These are phyloP conservation scores for Plutomurus gul DNA, from an alignment of 1,140 invertebrate genomes.

Conservation along the genomic window DNA sequence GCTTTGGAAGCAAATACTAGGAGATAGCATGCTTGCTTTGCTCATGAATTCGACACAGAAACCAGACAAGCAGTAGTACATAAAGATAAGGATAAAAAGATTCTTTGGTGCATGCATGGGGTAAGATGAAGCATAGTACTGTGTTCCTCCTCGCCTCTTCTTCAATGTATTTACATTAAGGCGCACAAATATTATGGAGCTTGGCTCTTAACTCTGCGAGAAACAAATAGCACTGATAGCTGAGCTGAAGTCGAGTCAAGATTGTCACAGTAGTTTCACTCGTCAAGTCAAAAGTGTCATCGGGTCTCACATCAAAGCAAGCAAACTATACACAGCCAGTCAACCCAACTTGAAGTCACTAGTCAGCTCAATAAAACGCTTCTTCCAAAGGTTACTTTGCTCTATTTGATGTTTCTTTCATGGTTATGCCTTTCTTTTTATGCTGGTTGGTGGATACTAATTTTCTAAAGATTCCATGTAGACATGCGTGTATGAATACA, in stretches of 20 bases:
- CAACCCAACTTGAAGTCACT: too few relatives aligned
- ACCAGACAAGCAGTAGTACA: too few relatives aligned
- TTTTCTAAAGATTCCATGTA: background rate
- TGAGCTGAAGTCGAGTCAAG: background rate
- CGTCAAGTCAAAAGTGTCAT: constrained; percentile 18
- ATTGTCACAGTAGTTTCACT: background rate
- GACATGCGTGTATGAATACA: too few relatives aligned
- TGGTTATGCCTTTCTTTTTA: background rate
- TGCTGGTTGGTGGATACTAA: background rate
- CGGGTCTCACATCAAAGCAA: background rate
- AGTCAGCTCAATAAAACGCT: too few relatives aligned
- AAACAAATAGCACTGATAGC: background rate
- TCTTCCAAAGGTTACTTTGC: background rate
- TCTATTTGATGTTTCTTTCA: background rate
- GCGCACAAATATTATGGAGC: background rate
- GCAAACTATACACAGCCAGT: too few relatives aligned
- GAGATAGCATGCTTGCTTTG: background rate
- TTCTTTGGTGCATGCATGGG: background rate
- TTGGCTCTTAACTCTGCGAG: background rate
- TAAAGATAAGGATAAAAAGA: background rate
- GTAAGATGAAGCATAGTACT: background rate
- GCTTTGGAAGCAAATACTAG: too few relatives aligned
- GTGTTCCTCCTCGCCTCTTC: background rate
- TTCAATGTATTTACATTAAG: background rate
- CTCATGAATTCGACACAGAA: constrained; percentile 21